Conservation (phyloP, 2,888 invertebrate species). For the Schizotus pectinicornis region DNA sequence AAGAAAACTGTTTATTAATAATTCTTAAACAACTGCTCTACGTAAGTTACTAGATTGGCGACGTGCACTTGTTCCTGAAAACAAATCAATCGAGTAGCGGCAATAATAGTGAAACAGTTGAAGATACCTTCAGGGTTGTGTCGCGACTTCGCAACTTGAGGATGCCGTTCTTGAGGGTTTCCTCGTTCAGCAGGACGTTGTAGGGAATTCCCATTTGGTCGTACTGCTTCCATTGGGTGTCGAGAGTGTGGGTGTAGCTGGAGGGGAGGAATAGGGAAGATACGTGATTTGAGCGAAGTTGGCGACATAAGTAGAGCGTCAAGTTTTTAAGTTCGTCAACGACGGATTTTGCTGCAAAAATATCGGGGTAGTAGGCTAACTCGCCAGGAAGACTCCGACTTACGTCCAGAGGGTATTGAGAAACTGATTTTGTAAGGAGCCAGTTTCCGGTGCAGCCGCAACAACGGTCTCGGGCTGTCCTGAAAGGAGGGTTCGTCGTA, state of each 20-base stretch:
- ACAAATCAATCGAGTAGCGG: conserved; percentile 9
- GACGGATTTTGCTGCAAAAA: conserved; percentile 30
- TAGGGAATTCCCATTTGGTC: conserved; percentile 75
- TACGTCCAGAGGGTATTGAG: conserved; percentile 60
- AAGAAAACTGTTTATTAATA: conserved; percentile 45
- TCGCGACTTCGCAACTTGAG: conserved; percentile 69
- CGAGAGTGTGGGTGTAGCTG: conserved; percentile 52
- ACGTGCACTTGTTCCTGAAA: conserved; percentile 75
- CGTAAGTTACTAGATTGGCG: conserved; percentile 67
- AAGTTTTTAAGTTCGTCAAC: conserved; percentile 62
- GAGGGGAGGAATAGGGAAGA: conserved; percentile 55
- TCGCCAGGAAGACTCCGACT: conserved; percentile 21
- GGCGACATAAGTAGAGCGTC: conserved; percentile 63
- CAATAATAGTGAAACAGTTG: not conserved
- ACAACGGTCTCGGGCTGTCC: conserved; percentile 55
- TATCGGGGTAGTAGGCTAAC: too few relatives aligned
- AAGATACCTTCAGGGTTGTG: conserved; percentile 69
- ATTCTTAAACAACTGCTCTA: conserved; percentile 61
- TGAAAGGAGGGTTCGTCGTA: conserved; percentile 62
- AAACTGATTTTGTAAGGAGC: conserved; percentile 80
- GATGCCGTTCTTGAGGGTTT: conserved; percentile 74
- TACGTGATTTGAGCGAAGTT: conserved; percentile 59
- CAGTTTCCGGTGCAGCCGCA: conserved; percentile 72
- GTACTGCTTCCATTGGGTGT: conserved; percentile 59
- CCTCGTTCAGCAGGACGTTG: conserved; percentile 71